phyloP scores from a whole-genome alignment of 2,113 vertebrate genomes.

The Indicator maculatus region DNA sequence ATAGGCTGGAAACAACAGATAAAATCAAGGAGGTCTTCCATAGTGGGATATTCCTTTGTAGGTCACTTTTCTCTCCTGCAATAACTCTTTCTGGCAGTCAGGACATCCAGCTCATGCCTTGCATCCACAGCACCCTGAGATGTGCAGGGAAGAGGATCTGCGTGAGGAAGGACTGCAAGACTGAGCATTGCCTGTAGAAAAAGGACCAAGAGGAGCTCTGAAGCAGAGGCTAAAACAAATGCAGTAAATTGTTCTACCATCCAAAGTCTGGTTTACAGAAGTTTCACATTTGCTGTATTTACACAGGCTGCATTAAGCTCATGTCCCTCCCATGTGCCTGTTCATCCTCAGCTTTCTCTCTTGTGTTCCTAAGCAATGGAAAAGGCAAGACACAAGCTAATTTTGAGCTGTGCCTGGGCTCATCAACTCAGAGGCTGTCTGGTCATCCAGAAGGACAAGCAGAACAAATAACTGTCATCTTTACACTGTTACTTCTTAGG shows the following conservation, averaged over 20 bases:
- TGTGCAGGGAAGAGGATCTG: background rate
- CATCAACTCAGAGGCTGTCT: background rate
- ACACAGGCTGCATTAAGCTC: background rate
- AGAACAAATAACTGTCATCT: background rate
- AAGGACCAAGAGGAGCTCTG: background rate
- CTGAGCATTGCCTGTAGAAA: background rate
- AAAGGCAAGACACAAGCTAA: background rate
- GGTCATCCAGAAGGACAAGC: background rate
- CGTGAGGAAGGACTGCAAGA: background rate
- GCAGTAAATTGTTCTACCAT: background rate
- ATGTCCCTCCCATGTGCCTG: fast-evolving
- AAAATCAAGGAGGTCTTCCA: background rate
- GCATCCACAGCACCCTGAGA: background rate
- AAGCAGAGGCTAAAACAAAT: background rate
- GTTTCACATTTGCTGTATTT: background rate
- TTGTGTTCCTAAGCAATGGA: background rate
- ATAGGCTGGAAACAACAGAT: background rate
- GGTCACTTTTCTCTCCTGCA: background rate
- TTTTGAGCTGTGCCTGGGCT: background rate
- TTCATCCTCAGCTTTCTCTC: background rate
- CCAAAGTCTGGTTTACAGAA: background rate
- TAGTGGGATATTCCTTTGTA: background rate
- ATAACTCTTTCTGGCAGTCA: background rate
- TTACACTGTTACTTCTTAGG: background rate
- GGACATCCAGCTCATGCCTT: fast-evolving